These are phyloP conservation scores for Cyanoderma ruficeps DNA, from an alignment of 2,113 vertebrate species.

Conservation along the genomic window DNA sequence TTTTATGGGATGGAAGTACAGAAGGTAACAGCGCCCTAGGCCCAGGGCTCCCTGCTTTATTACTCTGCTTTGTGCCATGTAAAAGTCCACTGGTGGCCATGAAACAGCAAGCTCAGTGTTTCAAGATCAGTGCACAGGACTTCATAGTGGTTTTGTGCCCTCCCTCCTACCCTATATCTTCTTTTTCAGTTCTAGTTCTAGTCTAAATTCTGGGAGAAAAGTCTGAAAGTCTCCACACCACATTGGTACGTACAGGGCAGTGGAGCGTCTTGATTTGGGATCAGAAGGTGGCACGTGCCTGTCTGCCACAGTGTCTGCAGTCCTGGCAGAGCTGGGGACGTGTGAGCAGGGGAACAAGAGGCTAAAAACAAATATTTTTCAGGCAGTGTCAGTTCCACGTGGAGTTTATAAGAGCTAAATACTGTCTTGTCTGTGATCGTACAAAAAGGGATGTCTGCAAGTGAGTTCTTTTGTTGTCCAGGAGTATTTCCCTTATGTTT, in stretches of 20 bases:
- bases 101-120: accelerated
- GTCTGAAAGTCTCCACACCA: not conserved
- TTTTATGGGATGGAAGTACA: not conserved
- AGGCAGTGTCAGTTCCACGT: not conserved
- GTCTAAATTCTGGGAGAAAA: not conserved
- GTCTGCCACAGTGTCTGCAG: not conserved
- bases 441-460: not conserved
- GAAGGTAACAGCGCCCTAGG: not conserved
- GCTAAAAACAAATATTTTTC: not conserved
- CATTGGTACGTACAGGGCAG: not conserved
- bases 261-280: accelerated
- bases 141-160: not conserved
- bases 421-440: not conserved
- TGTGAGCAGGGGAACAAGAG: not conserved
- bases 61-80: not conserved
- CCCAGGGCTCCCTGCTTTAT: not conserved
- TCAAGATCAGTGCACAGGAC: not conserved
- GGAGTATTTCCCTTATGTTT: not conserved
- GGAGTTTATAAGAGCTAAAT: not conserved
- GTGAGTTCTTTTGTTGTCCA: not conserved
- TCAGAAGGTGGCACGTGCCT: accelerated
- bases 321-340: not conserved
- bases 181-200: not conserved
- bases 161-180: not conserved
- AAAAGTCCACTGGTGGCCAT: not conserved